Conservation (phyloP, 2,888 invertebrate species). For the Drosophila aldrichi region DNA sequence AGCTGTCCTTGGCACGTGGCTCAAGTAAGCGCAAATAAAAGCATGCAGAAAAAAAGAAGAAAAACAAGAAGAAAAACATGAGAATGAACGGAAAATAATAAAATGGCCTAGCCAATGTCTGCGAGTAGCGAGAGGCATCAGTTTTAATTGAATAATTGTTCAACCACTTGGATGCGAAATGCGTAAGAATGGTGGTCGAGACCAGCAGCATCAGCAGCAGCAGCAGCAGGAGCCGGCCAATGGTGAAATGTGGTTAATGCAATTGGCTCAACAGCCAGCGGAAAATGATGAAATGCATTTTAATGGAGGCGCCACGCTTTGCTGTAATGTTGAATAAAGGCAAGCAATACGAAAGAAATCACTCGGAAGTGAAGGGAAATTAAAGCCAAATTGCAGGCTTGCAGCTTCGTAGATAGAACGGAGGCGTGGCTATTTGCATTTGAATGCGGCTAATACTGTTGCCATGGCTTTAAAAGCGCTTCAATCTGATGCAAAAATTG, state of each 20-base stretch:
- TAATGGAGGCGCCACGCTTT: constrained; percentile 6
- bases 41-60: neutral
- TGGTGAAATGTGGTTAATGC: constrained; percentile 34
- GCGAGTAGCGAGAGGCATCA: constrained; percentile 35
- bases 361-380: constrained; percentile 6
- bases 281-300: constrained; percentile 30
- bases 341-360: constrained; percentile 4
- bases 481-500: constrained; percentile 39
- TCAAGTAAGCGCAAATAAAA: constrained; percentile 26
- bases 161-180: constrained; percentile 65
- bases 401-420: neutral
- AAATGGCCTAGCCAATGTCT: constrained; percentile 10
- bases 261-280: constrained; percentile 18
- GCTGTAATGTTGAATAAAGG: constrained; percentile 10
- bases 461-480: constrained; percentile 25
- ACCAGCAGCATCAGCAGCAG: neutral
- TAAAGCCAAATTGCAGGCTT: neutral
- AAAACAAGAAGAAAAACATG: neutral
- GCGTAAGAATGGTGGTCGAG: constrained; percentile 36
- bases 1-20: constrained; percentile 54
- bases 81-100: constrained; percentile 4
- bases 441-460: constrained; percentile 24
- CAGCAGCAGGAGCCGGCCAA: neutral
- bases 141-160: constrained; percentile 79
- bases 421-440: constrained; percentile 2